phyloP scores from a whole-genome alignment of 2,888 invertebrate genomes.

The Ellobium chinense region DNA sequence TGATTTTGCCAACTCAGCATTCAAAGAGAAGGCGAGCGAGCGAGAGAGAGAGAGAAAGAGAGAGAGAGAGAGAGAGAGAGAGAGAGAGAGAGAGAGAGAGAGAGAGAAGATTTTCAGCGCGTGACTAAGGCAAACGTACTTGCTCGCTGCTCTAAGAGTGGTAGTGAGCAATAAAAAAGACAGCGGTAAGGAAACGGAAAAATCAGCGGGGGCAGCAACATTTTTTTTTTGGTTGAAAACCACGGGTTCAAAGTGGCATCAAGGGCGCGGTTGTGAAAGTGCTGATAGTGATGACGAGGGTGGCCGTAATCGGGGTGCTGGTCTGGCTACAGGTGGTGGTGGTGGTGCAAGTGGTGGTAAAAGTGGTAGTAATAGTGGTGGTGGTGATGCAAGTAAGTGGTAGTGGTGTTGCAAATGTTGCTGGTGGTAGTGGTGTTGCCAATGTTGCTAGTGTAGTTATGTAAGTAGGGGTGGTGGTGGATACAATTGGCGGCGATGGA shows the following conservation, averaged over 20 bases:
- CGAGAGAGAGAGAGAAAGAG: slow-evolving; percentile 16
- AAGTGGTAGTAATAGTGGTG: background rate
- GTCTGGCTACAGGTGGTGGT: background rate
- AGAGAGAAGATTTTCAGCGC: too few relatives aligned
- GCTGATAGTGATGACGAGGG: slow-evolving; percentile 1
- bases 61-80: slow-evolving; percentile 21
- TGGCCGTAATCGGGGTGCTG: background rate
- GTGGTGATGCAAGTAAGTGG: background rate
- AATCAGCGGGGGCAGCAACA: background rate
- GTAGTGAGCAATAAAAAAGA: background rate
- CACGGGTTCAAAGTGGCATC: background rate
- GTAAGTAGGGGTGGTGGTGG: too few relatives aligned
- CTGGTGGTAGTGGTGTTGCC: too few relatives aligned
- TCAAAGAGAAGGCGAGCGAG: background rate
- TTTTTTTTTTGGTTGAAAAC: background rate
- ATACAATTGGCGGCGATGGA: too few relatives aligned
- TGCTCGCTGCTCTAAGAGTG: background rate
- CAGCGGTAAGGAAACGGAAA: background rate
- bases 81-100: slow-evolving; percentile 5
- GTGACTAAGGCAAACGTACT: too few relatives aligned
- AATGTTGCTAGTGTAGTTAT: too few relatives aligned
- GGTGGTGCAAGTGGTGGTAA: background rate
- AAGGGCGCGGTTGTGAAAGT: background rate
- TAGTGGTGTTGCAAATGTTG: too few relatives aligned
- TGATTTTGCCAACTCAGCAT: too few relatives aligned